A percentile compares a stretch with the other conserved stretches of the same genome.
phyloP scores from a whole-genome alignment of 1,140 invertebrate species.

The Ruditapes philippinarum region DNA sequence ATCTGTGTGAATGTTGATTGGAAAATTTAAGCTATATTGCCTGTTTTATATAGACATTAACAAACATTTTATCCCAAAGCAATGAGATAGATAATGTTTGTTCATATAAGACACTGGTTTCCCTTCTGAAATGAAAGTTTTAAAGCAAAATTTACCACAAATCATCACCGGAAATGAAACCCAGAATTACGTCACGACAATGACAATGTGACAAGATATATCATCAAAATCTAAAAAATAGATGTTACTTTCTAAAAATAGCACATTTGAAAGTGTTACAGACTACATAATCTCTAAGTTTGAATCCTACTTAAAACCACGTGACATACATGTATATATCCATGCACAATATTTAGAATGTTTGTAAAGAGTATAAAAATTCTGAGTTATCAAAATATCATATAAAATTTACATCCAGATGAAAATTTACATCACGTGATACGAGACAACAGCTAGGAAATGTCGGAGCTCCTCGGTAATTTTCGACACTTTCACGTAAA shows the following conservation, averaged over 20 bases:
- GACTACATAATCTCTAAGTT: constrained; percentile 46
- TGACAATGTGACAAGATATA: constrained; percentile 47
- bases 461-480: constrained; percentile 1
- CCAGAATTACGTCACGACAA: constrained; percentile 65
- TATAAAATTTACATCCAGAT: constrained; percentile 57
- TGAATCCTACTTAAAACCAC: constrained; percentile 29
- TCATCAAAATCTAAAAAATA: constrained; percentile 52
- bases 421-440: constrained; percentile 45
- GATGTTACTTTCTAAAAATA: constrained; percentile 64
- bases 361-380: constrained; percentile 57
- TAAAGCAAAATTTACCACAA: constrained; percentile 45
- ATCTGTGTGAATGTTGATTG: too few species aligned
- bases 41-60: background rate
- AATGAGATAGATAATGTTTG: background rate
- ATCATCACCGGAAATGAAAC: constrained; percentile 57
- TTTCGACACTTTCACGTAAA: constrained; percentile 7
- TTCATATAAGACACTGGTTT: constrained; percentile 24
- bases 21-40: constrained; percentile 10
- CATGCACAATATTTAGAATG: constrained; percentile 62
- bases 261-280: constrained; percentile 51
- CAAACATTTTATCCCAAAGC: background rate
- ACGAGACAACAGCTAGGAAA: constrained; percentile 62
- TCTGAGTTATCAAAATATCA: constrained; percentile 60
- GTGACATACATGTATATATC: constrained; percentile 47
- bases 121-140: constrained; percentile 42